Percentiles rank a stretch among this genome's conserved stretches.
phyloP scores from a whole-genome alignment of 2,113 vertebrate species.

The Salvelinus alpinus region DNA sequence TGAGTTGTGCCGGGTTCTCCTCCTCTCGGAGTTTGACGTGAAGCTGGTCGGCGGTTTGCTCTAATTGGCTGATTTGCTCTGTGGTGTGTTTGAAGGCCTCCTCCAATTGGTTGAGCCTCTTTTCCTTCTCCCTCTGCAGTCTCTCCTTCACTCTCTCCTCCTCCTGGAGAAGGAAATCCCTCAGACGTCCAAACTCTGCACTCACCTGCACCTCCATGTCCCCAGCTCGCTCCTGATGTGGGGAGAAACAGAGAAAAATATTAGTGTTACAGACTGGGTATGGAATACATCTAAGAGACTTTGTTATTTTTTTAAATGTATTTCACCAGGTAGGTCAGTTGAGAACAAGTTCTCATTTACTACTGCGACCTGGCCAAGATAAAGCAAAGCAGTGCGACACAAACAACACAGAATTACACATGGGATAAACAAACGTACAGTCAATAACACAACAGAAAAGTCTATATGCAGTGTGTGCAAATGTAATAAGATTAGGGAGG shows the following conservation, averaged over 20 bases:
- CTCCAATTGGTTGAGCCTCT: conserved; percentile 62
- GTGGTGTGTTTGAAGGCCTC: conserved; percentile 59
- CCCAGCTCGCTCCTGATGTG: conserved; percentile 55
- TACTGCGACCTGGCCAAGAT: no score
- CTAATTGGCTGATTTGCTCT: conserved; percentile 64
- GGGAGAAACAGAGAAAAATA: neutral
- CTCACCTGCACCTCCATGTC: conserved; percentile 64
- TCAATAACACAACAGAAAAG: no score
- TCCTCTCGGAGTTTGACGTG: conserved; percentile 59
- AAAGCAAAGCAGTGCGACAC: no score
- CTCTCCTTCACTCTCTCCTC: conserved; percentile 62
- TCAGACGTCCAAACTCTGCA: conserved; percentile 58
- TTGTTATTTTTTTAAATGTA: no score
- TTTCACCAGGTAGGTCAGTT: no score
- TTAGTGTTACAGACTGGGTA: no score
- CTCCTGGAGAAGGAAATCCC: conserved; percentile 63
- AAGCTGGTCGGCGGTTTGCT: conserved; percentile 49
- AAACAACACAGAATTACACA: no score
- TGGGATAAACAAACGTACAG: no score
- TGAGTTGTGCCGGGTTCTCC: conserved; percentile 69
- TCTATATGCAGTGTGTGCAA: no score
- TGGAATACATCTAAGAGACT: no score
- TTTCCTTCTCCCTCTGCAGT: conserved; percentile 62
- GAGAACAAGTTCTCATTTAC: no score
- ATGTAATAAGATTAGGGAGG: no score